Base-by-base conservation (phyloP, 2,113 vertebrate genomes). In the Rhynchomys soricoides region DNA sequence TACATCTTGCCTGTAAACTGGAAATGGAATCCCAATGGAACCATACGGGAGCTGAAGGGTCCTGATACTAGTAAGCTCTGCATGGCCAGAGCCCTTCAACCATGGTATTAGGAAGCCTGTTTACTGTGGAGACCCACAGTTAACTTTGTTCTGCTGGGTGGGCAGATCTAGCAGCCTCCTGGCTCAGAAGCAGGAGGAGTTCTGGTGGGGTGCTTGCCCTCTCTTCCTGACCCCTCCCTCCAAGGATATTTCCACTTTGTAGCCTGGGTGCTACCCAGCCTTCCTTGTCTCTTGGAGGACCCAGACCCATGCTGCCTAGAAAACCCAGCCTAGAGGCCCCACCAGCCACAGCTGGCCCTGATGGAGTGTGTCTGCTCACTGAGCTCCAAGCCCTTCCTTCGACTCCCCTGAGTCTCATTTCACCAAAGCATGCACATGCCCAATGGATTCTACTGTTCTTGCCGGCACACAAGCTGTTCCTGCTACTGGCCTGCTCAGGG, bases 301-400 rank as follows among this genome's bases (percentile, higher is more conserved):
- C 12, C 19, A 86, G 85, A 10, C 31, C 85, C 21, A 8, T n/a
- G 62, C 96, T 96, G 95, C 95, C 93, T 91, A 95, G 94, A 91
- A 96, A 90, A 95, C 89, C 12, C 78, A 89, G 26, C 57, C 31
- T 50, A 21, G 83, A 68, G 62, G 31, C 1, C 10, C 29, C 10
- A 10, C 62, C 48, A 43, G 62, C 59, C 40, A 48, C 83, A 87
- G 12, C 19, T 70, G 45, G 45, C 66, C 34, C 45, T 15, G 21
- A 5, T 50, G 45, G 11, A 87, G 19, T 5, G 57, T 7, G 6
- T 22, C 22, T 87, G 64, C 45, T 70, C 45, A 0, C 5, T 29
- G 43, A 45, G n/a, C 21, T 40, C 66, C 37, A 52, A 26, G 66
- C 7, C 48, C 43, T 68, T 68, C 83, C 83, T 48, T 50, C 6